Base-by-base conservation (phyloP, 2,888 invertebrate species). In the Netelia melanura region DNA sequence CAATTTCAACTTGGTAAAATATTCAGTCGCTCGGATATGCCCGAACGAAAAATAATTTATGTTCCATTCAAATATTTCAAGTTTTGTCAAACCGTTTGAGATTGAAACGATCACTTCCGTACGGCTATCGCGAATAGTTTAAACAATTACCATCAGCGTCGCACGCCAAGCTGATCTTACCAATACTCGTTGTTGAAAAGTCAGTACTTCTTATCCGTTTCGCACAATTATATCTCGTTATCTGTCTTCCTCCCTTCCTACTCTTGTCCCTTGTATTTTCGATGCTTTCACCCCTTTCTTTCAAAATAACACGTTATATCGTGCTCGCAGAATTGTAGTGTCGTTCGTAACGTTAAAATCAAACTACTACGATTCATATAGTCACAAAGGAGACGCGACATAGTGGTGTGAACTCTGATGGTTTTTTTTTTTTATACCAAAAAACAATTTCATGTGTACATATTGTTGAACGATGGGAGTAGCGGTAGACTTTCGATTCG, bases 381-480 rank as follows among this genome's bases (percentile, higher is more conserved):
- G 58, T 58, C 58, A 58, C 58, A 21, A 21, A 6, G 58, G 17
- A 48, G 48, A 48, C 48, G 1, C 48, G 10, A 14, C 11, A 14
- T 48, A 48, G 48, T 48, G 48, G 17, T 58, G 58, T 17, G 14
- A 38, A 38, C 54, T 58, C 17, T 17, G 58, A 58, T 58, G 58
- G 58, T 58, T 58, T 58, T 58, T 17, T 58, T 17, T 17, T 54
- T 58, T 58, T 58, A 58, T 58, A 58, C 58, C 58, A 58, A 58
- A 58, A 48, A 58, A 58, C 58, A 58, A 21, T 58, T 21, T 17
- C 9, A 58, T 58, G 58, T 58, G 58, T 58, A 58, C 58, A 58
- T 58, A 58, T 58, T 58, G 58, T 21, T 48, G 48, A 21, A 58
- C 21, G 58, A 21, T 58, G 58, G 58, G 58, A 58, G 21, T 58